Base-by-base conservation (phyloP, 2,797 vertebrate genomes). In the Anolis apletophallus region DNA sequence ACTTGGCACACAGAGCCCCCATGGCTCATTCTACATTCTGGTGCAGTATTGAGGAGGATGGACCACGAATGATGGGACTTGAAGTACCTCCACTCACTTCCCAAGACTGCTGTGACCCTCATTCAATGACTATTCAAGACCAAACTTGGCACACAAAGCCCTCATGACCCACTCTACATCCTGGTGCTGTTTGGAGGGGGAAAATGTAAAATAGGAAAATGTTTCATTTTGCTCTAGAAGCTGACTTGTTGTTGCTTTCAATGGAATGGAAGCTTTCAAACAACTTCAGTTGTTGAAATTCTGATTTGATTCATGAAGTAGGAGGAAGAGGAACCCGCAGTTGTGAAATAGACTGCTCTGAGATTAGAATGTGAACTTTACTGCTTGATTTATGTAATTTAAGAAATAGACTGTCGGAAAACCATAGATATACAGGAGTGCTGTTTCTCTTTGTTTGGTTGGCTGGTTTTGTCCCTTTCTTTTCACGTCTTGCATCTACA, bases 401-500 rank as follows among this genome's bases (percentile, higher is more conserved):
- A 87, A 64, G 80, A 89, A 91, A 5, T 36, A 0, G 16, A 13
- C 34, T 40, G 79, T 54, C 77, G 64, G 14, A 32, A 52, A 40
- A 85, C 21, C 29, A 36, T 80, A 52, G 13, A 86, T 72, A 29
- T 26, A 54, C 14, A 55, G 5, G 19, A 67, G 19, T 0, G 67
- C 69, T 34, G 52, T 84, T 32, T 0, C 81, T 46, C 7, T 3
- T 46, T 6, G 46, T 46, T 46, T 46, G 46, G 46, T 46, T 46
- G 46, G 46, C 46, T 46, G 46, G 46, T 46, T 26, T 86, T 91
- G 88, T 88, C 12, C n/a, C 26, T 71, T 6, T 79, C 73, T n/a
- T 81, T 50, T 75, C 32, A 13, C 29, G 12, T 86, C 78, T 72
- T 91, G 78, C 84, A 50, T 90, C 85, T 92, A 50, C 4, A 0